These are phyloP conservation scores for Gopherus evgoodei DNA, from an alignment of 2,113 vertebrate genomes.

Conservation along the genomic window DNA sequence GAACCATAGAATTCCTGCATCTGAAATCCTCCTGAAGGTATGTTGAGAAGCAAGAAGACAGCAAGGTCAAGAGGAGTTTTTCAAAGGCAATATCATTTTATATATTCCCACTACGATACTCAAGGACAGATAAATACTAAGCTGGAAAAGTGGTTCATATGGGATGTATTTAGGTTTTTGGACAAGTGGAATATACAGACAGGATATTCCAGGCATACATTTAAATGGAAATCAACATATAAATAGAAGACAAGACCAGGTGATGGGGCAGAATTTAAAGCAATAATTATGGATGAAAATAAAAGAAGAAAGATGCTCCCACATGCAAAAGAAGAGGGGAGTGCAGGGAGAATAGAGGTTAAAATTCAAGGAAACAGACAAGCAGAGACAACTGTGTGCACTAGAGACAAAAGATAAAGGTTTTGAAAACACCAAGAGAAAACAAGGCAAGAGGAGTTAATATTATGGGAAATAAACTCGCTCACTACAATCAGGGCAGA, in stretches of 20 bases:
- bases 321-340: not conserved
- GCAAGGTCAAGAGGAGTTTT: conserved; percentile 11
- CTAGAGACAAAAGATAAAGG: not conserved
- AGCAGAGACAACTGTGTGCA: not conserved
- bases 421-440: not conserved
- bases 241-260: not conserved
- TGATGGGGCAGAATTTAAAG: not conserved
- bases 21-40: not conserved
- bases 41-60: conserved; percentile 19
- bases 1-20: conserved; percentile 31
- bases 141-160: not conserved
- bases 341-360: not conserved
- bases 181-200: conserved; percentile 38
- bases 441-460: not conserved
- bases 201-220: not conserved
- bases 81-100: conserved; percentile 61
- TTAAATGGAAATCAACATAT: not conserved
- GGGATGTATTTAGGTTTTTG: conserved; percentile 33
- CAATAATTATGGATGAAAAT: not conserved
- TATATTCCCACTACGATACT: conserved; percentile 9
- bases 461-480: not conserved
- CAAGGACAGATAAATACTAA: conserved; percentile 52
- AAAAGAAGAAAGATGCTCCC: not conserved
- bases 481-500: not conserved
- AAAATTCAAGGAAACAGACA: not conserved